Conservation (phyloP, 2,113 vertebrate species). For the Rhinoptilus africanus region DNA sequence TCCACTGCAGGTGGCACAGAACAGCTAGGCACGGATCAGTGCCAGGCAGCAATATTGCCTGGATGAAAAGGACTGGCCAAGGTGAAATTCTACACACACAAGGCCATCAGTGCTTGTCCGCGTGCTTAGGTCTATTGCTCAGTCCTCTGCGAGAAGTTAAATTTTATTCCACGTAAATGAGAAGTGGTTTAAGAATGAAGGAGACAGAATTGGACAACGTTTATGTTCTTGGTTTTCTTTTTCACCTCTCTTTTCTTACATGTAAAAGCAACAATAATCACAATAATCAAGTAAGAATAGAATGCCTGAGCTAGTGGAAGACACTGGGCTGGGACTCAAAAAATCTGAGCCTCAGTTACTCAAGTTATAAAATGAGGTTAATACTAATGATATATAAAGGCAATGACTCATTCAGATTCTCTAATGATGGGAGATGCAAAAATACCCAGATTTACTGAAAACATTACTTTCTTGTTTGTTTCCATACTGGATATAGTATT, state of each 20-base stretch:
- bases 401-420: background rate
- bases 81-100: background rate
- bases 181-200: background rate
- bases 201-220: background rate
- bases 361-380: background rate
- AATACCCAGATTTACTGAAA: background rate
- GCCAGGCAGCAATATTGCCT: background rate
- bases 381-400: background rate
- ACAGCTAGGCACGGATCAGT: background rate
- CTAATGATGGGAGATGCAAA: background rate
- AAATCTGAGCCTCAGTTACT: background rate
- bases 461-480: background rate
- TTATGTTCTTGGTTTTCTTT: background rate
- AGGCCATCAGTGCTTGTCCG: background rate
- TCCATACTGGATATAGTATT: background rate
- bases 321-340: background rate
- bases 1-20: slow-evolving; percentile 27
- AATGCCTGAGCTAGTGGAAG: background rate
- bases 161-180: background rate
- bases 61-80: background rate
- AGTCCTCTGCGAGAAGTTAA: background rate
- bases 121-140: background rate
- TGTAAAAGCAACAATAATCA: background rate
- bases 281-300: background rate
- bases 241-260: background rate